A percentile compares a stretch with the other conserved stretches of the same genome.
Conservation (phyloP, 2,113 vertebrate species). For the Tonatia bakeri region DNA sequence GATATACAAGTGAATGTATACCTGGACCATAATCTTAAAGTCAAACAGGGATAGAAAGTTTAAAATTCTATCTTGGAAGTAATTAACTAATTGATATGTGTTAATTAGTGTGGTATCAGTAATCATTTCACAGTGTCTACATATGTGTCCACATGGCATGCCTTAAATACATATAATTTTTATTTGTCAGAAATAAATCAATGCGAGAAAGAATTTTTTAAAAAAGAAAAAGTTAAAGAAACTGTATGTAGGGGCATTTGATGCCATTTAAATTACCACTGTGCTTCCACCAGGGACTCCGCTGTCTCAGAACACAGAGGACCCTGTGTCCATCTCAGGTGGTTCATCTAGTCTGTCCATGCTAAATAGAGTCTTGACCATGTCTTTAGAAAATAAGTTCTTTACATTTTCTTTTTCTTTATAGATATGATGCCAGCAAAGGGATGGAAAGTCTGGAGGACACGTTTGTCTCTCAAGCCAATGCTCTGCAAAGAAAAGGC, state of each 20-base stretch:
- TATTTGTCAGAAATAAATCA: not conserved
- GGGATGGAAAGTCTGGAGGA: slow-evolving; percentile 99
- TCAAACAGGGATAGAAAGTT: not conserved
- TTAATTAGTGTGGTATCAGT: not conserved
- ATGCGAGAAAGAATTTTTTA: not conserved
- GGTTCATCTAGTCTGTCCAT: not conserved
- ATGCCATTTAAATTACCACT: not conserved
- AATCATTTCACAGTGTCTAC: not conserved
- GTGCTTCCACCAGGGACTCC: not conserved
- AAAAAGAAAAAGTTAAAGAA: not conserved
- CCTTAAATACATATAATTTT: not conserved
- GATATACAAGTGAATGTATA: not conserved
- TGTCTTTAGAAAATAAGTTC: not conserved
- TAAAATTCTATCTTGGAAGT: not conserved
- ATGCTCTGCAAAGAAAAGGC: slow-evolving; percentile 93
- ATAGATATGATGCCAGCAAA: slow-evolving; percentile 93
- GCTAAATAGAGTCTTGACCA: not conserved
- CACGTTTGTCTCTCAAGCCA: slow-evolving; percentile 93
- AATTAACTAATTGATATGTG: not conserved
- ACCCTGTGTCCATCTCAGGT: not conserved
- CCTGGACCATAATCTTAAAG: not conserved
- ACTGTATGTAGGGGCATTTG: not conserved
- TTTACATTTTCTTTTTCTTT: slow-evolving; percentile 23
- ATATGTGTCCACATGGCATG: not conserved
- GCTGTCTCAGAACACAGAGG: not conserved